Evolutionary conservation across 2,888 invertebrate genomes (phyloP).

Genomic region (Antitype chi): DNA sequence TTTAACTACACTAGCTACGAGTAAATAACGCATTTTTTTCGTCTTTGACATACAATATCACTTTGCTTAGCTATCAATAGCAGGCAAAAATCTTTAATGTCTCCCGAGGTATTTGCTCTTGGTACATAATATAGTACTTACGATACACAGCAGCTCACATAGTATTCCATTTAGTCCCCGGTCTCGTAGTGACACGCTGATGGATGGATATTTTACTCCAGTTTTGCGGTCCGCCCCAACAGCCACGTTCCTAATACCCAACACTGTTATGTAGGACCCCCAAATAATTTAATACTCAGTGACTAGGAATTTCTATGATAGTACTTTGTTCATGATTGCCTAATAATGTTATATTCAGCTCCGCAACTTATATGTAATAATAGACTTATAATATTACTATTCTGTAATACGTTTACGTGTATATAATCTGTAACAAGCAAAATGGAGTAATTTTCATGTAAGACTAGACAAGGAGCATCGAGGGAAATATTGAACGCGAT

Average conservation of each 20-base stretch:
- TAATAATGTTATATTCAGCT: constrained; percentile 50
- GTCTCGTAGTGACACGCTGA: constrained; percentile 58
- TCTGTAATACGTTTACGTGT: constrained; percentile 27
- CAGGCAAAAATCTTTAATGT: constrained; percentile 37
- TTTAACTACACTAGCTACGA: constrained; percentile 22
- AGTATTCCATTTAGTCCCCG: constrained; percentile 56
- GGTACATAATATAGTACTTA: constrained; percentile 34
- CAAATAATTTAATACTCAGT: constrained; percentile 43
- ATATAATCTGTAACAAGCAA: constrained; percentile 18
- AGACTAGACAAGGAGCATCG: constrained; percentile 1
- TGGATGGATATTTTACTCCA: constrained; percentile 61
- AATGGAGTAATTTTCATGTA: constrained; percentile 32
- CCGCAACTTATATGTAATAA: constrained; percentile 34
- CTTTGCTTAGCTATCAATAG: constrained; percentile 38
- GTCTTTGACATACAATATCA: constrained; percentile 42
- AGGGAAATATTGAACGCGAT: constrained; percentile 23
- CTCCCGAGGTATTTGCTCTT: constrained; percentile 37
- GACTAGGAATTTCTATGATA: constrained; percentile 36
- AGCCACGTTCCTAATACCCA: constrained; percentile 42
- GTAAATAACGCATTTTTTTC: constrained; percentile 4
- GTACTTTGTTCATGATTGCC: constrained; percentile 28
- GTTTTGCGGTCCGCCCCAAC: constrained; percentile 47
- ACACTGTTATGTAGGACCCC: constrained; percentile 33
- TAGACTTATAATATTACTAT: constrained; percentile 34
- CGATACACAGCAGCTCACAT: constrained; percentile 28